Evolutionary conservation across 2,113 vertebrate genomes (phyloP).

Genomic region (Sclerurus mexicanus): DNA sequence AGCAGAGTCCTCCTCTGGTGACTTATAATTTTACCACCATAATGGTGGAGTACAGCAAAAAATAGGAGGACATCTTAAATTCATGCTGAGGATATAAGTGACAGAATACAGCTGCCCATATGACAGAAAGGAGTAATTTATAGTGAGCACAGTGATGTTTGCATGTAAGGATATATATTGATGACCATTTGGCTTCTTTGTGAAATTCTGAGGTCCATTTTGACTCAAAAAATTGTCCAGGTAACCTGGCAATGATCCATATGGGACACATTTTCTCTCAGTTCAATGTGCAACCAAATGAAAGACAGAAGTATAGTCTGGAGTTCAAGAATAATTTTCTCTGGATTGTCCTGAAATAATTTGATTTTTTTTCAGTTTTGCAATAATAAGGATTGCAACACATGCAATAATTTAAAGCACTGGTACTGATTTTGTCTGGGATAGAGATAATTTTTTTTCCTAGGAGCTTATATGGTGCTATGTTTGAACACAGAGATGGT

Average conservation of each 20-base stretch:
- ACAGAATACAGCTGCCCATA: background rate
- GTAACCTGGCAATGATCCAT: background rate
- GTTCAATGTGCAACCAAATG: background rate
- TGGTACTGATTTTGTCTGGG: background rate
- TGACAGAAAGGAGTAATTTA: background rate
- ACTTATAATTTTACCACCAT: constrained; percentile 15
- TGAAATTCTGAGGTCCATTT: background rate
- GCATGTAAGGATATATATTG: background rate
- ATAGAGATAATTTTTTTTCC: background rate
- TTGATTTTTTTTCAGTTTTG: background rate
- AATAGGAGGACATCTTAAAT: background rate
- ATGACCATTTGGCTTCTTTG: background rate
- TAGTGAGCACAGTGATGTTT: background rate
- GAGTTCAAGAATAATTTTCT: background rate
- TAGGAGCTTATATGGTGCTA: background rate
- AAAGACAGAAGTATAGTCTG: background rate
- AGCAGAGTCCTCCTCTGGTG: background rate
- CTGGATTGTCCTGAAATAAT: background rate
- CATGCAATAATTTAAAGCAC: background rate
- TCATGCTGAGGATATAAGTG: background rate
- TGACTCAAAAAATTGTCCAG: background rate
- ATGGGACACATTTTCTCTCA: background rate
- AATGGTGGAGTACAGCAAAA: background rate
- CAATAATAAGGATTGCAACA: background rate
- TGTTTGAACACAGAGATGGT: background rate